phyloP scores from a whole-genome alignment of 2,113 vertebrate genomes.

The Lepus europaeus region DNA sequence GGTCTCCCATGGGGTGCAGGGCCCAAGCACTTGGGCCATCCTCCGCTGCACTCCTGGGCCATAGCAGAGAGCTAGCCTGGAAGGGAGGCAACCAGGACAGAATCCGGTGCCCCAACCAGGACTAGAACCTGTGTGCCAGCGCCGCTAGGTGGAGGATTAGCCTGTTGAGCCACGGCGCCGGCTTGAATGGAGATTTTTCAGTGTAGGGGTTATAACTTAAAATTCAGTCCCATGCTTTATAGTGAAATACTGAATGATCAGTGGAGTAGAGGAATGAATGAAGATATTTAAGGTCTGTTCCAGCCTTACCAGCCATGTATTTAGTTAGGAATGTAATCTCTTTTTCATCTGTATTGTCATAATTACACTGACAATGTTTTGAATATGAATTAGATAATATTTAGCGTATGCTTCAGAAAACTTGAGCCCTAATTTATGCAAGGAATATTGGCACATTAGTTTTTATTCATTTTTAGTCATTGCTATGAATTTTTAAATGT shows the following conservation, averaged over 20 bases:
- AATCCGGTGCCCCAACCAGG: no score
- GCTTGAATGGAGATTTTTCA: slow-evolving; percentile 26
- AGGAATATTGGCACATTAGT: not conserved
- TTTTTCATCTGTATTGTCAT: slow-evolving; percentile 45
- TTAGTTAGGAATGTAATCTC: slow-evolving; percentile 2
- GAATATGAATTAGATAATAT: slow-evolving; percentile 33
- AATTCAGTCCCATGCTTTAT: slow-evolving; percentile 23
- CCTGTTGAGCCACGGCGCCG: no score
- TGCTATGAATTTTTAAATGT: slow-evolving; percentile 6
- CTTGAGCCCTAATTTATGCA: slow-evolving; percentile 32
- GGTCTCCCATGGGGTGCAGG: no score
- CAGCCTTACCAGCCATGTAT: not conserved
- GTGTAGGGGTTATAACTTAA: not conserved
- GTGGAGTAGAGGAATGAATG: not conserved
- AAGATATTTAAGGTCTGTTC: slow-evolving; percentile 16
- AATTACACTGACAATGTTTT: slow-evolving; percentile 20
- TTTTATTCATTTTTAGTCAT: slow-evolving; percentile 3
- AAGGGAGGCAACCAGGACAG: no score
- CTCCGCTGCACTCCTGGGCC: no score
- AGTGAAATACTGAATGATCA: not conserved
- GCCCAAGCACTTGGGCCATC: no score
- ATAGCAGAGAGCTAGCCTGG: no score
- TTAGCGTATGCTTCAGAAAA: slow-evolving; percentile 46
- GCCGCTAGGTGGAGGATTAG: no score
- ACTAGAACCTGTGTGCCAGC: no score